Evolutionary conservation across 2,113 vertebrate genomes (phyloP), one percentile per base, ranked within the genome.

Genomic region (Charina bottae): DNA sequence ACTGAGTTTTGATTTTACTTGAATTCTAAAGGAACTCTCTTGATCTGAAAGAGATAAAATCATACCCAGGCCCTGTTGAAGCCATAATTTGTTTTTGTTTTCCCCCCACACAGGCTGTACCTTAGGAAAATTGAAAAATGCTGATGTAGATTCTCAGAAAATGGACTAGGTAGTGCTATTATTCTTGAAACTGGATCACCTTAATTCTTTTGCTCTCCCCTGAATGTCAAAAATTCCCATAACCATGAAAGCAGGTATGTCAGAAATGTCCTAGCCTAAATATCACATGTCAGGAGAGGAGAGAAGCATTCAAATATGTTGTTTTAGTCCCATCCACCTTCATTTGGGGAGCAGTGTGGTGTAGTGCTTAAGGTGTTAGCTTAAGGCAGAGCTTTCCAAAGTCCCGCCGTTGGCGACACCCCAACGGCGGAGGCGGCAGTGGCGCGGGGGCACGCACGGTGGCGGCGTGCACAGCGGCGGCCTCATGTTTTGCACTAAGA

Each of bases 101-200:
- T n/a, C n/a, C n/a, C n/a, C 24, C 37, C 8, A 86, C 54, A 55
- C 21, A 91, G 46, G 68, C 90, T 94, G 88, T 90, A 90, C 37
- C 92, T 89, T 93, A 86, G 55, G 85, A 59, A 86, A 91, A 91
- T 0, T 0, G 78, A 60, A 90, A 92, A 37, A 37, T 42, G 53
- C 21, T 83, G n/a, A 83, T 42, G 33, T 2, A 83, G 53, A 90
- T 42, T 26, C 72, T 58, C 28, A 33, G 54, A 58, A 33, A 56
- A 56, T 78, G 72, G 17, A 8, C 6, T 17, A 86, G 26, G n/a
- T 55, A n/a, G 85, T 86, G 54, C 28, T 86, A n/a, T 86, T 86
- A 28, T 53, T 19, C 85, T 86, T 86, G 85, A 86, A 55, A 86
- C 53, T 56, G 9, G 26, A 56, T 33, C 53, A 56, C 28, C 2